Percentiles rank a stretch among this genome's conserved stretches.
phyloP scores from a whole-genome alignment of 2,797 vertebrate genomes.

The Lagocephalus sceleratus region DNA sequence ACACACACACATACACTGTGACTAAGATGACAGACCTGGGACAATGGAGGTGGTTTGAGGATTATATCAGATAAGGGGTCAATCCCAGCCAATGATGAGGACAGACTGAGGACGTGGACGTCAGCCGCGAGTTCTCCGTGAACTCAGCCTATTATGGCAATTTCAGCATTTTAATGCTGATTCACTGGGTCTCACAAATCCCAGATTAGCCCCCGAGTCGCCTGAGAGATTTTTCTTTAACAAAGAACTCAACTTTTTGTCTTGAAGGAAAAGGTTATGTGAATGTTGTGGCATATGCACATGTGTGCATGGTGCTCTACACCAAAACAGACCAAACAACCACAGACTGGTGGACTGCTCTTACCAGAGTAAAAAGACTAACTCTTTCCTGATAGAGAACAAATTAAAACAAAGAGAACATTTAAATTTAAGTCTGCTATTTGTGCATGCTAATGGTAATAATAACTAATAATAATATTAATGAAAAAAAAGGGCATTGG shows the following conservation, averaged over 20 bases:
- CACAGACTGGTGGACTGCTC: no score
- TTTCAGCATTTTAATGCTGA: slow-evolving; percentile 75
- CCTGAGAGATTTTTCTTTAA: slow-evolving; percentile 41
- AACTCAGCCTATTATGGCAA: slow-evolving; percentile 73
- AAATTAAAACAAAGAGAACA: not conserved
- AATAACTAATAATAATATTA: no score
- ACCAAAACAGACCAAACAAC: no score
- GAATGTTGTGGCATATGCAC: no score
- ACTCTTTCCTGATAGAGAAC: not conserved
- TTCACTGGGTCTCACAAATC: slow-evolving; percentile 71
- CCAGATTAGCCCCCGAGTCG: slow-evolving; percentile 68
- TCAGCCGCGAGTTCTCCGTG: slow-evolving; percentile 76
- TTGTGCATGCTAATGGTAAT: no score
- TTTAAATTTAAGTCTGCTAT: no score
- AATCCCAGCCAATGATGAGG: slow-evolving; percentile 56
- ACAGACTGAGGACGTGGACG: slow-evolving; percentile 58
- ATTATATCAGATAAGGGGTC: slow-evolving; percentile 41
- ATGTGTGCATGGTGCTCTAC: no score
- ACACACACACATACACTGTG: no score
- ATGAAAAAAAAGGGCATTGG: no score
- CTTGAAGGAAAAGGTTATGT: slow-evolving; percentile 40
- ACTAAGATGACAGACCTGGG: slow-evolving; percentile 21
- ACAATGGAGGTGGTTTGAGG: slow-evolving; percentile 18
- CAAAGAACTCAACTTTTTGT: slow-evolving; percentile 47
- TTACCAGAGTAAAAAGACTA: no score